These are phyloP conservation scores for Tachuris rubrigastra DNA, from an alignment of 2,113 vertebrate species.

Conservation along the genomic window DNA sequence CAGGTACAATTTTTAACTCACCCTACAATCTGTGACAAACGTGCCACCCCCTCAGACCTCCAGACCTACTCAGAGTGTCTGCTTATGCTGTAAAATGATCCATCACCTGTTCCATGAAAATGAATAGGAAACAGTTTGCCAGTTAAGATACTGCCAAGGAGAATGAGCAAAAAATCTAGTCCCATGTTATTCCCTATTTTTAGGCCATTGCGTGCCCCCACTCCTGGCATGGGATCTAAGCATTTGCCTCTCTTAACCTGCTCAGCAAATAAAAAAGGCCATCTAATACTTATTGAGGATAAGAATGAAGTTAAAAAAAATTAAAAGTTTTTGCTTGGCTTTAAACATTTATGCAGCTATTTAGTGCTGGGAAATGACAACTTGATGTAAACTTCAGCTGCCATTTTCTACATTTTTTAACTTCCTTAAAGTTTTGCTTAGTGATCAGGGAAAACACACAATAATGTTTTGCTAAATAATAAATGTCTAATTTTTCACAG, in stretches of 20 bases:
- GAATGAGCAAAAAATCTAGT: background rate
- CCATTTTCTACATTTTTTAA: background rate
- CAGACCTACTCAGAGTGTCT: background rate
- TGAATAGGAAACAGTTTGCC: background rate
- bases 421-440: background rate
- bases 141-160: background rate
- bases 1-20: background rate
- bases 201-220: background rate
- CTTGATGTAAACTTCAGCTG: background rate
- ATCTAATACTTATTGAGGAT: background rate
- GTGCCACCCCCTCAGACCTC: background rate
- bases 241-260: background rate
- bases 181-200: background rate
- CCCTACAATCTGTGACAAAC: background rate
- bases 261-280: background rate
- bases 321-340: background rate
- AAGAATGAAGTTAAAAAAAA: background rate
- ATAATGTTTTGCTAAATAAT: background rate
- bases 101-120: background rate
- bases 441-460: background rate
- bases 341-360: background rate
- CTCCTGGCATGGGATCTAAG: background rate
- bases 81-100: background rate
- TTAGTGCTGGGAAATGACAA: background rate
- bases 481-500: background rate